These are phyloP conservation scores for Ammodytes dubius DNA, from an alignment of 2,113 vertebrate genomes.

Conservation along the genomic window DNA sequence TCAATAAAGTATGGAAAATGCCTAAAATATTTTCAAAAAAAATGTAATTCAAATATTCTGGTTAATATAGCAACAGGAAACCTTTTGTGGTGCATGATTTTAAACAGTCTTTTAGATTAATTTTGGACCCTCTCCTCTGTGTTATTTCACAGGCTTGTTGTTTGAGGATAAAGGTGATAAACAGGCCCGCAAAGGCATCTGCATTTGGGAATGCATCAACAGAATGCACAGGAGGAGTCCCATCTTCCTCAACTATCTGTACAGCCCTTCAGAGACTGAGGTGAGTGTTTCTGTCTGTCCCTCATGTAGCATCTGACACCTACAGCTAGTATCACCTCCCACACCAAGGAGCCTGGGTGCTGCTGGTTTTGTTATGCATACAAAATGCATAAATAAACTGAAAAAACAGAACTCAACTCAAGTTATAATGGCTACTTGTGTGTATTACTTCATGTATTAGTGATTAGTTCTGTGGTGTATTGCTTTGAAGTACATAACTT, in stretches of 20 bases:
- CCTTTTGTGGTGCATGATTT: neutral
- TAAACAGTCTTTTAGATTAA: neutral
- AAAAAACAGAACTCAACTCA: neutral
- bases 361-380: neutral
- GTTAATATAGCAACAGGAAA: neutral
- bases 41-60: too few species aligned
- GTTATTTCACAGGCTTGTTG: slow-evolving; percentile 87
- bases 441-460: neutral
- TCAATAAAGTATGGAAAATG: too few species aligned
- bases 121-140: slow-evolving; percentile 46
- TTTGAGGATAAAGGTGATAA: slow-evolving; percentile 98
- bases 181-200: slow-evolving; percentile 92
- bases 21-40: too few species aligned
- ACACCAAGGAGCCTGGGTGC: neutral
- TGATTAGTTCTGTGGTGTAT: neutral
- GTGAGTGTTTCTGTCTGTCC: slow-evolving; percentile 67
- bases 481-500: too few species aligned
- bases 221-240: slow-evolving; percentile 93
- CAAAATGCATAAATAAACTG: too few species aligned
- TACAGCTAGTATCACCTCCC: neutral
- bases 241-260: slow-evolving; percentile 97
- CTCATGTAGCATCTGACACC: neutral
- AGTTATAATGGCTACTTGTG: neutral
- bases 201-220: slow-evolving; percentile 97
- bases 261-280: slow-evolving; percentile 89